Evolutionary conservation across 2,888 invertebrate genomes (phyloP).

Genomic region (Stenodema calcarata): DNA sequence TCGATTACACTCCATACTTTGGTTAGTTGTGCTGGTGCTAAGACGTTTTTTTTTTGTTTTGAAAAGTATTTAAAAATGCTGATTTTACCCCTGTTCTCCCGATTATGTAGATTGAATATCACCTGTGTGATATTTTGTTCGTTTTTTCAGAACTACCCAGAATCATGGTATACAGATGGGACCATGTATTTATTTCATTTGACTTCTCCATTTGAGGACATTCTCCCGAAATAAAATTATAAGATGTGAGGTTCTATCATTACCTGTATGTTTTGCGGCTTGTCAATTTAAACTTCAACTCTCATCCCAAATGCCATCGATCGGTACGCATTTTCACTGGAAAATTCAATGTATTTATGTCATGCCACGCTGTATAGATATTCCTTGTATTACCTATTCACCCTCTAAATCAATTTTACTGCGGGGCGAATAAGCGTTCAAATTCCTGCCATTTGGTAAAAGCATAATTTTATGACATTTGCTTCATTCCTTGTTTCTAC

Average conservation of each 20-base stretch:
- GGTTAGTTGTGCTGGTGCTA: background rate
- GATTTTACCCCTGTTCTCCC: background rate
- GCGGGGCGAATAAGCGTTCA: background rate
- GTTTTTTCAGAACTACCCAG: constrained; percentile 14
- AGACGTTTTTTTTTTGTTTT: background rate
- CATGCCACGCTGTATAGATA: background rate
- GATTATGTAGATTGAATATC: background rate
- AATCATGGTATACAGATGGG: background rate
- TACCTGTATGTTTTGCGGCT: background rate
- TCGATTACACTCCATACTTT: background rate
- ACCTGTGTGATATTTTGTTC: background rate
- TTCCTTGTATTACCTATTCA: background rate
- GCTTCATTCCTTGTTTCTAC: background rate
- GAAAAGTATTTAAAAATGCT: constrained; percentile 3
- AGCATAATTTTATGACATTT: background rate
- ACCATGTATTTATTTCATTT: constrained; percentile 11
- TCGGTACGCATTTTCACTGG: background rate
- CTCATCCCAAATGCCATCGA: background rate
- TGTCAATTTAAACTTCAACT: background rate
- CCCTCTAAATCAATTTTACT: background rate
- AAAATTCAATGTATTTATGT: background rate
- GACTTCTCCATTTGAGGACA: background rate
- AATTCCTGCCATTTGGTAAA: background rate
- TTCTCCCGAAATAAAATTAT: background rate
- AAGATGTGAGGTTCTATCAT: constrained; percentile 45